A percentile compares a stretch with the other conserved stretches of the same genome.
Conservation (phyloP, 2,797 vertebrate species). For the Hyperoplus immaculatus region DNA sequence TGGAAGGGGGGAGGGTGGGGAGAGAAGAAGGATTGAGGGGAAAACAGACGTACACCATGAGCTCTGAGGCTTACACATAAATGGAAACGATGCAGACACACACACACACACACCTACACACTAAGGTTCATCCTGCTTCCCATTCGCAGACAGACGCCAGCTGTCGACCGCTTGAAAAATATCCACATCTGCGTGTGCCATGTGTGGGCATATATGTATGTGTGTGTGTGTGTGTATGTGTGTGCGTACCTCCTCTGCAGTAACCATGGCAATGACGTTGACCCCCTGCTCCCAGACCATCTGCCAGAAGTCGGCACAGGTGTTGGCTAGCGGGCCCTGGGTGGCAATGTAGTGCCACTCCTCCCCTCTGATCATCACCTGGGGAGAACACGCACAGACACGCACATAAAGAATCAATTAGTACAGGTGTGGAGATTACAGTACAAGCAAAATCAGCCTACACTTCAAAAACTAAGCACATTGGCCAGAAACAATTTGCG, state of each 20-base stretch:
- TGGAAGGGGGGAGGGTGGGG: conserved; percentile 58
- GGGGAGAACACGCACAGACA: conserved; percentile 54
- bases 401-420: conserved; percentile 48
- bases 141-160: conserved; percentile 40
- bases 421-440: background rate
- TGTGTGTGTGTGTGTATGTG: background rate
- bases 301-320: conserved; percentile 98
- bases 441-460: background rate
- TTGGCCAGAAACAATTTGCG: background rate
- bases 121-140: conserved; percentile 20
- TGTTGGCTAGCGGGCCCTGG: conserved; percentile 95
- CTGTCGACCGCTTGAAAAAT: conserved; percentile 34
- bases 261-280: conserved; percentile 99
- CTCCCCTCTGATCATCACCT: conserved; percentile 94
- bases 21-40: background rate
- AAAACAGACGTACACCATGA: background rate
- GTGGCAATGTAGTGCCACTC: conserved; percentile 99
- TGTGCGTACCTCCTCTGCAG: conserved; percentile 93
- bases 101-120: background rate
- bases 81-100: too few relatives aligned
- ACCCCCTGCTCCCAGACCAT: conserved; percentile 99
- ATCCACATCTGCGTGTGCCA: conserved; percentile 34
- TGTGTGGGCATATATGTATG: conserved; percentile 2
- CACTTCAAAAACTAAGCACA: background rate
- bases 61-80: background rate